phyloP scores from a whole-genome alignment of 2,797 vertebrate genomes.

The Trichosurus vulpecula region DNA sequence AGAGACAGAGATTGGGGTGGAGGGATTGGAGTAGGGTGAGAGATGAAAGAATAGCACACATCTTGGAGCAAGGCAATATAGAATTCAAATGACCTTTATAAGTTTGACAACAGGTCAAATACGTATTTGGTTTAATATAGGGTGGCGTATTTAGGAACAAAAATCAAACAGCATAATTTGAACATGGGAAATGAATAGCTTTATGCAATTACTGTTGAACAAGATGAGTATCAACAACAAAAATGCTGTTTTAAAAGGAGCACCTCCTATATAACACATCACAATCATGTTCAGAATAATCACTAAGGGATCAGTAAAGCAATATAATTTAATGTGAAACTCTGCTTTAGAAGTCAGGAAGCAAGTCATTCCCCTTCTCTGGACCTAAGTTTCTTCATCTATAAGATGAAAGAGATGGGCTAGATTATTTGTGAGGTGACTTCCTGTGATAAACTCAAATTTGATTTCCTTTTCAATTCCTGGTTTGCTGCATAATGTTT shows the following conservation, averaged over 20 bases:
- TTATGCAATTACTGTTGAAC: neutral
- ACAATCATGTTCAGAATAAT: neutral
- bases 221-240: neutral
- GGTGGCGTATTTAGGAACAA: constrained; percentile 25
- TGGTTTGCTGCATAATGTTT: neutral
- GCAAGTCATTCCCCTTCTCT: neutral
- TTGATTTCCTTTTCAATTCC: neutral
- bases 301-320: neutral
- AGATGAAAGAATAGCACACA: constrained; percentile 2
- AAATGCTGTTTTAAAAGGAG: neutral
- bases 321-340: neutral
- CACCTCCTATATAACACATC: neutral
- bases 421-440: neutral
- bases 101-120: neutral
- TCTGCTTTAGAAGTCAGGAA: neutral
- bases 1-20: neutral
- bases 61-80: neutral
- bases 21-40: neutral
- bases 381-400: neutral
- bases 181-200: neutral
- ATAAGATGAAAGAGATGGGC: neutral
- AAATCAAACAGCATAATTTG: constrained; percentile 47
- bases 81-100: constrained; percentile 21
- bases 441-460: neutral
- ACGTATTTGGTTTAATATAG: constrained; percentile 39